Evolutionary conservation across 2,113 vertebrate species (phyloP).

Genomic region (Puma concolor): DNA sequence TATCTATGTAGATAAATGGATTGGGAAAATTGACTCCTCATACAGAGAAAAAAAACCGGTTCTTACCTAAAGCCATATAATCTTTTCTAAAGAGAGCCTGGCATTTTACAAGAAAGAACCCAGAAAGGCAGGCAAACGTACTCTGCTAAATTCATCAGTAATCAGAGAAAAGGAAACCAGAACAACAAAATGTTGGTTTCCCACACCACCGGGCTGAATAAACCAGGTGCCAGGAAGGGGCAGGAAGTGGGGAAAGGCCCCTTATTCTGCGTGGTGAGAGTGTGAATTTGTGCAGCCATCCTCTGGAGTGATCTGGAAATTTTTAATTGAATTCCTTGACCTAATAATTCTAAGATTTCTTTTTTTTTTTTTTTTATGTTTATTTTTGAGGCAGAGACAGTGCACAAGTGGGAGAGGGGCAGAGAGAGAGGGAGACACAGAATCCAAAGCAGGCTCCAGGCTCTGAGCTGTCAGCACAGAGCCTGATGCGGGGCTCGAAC

Average conservation of each 20-base stretch:
- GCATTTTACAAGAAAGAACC: not conserved
- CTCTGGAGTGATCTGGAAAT: not conserved
- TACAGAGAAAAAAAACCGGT: not conserved
- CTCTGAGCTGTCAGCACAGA: not conserved
- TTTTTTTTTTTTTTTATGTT: not conserved
- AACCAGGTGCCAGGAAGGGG: not conserved
- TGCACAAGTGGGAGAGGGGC: not conserved
- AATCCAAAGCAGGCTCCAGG: no score
- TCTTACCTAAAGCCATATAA: not conserved
- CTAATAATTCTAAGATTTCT: not conserved
- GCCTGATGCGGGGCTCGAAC: rapidly evolving
- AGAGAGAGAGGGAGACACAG: not conserved
- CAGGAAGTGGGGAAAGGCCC: not conserved
- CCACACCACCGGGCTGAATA: not conserved
- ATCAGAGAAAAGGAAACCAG: not conserved
- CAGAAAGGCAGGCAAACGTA: not conserved
- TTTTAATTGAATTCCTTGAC: not conserved
- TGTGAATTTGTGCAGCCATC: not conserved
- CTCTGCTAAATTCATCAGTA: not conserved
- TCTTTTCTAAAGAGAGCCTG: not conserved
- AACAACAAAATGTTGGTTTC: not conserved
- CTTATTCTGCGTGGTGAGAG: not conserved
- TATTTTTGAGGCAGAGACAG: not conserved
- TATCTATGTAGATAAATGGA: not conserved
- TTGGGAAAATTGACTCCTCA: not conserved